phyloP scores from a whole-genome alignment of 2,888 invertebrate genomes.

The Papilio protenor region DNA sequence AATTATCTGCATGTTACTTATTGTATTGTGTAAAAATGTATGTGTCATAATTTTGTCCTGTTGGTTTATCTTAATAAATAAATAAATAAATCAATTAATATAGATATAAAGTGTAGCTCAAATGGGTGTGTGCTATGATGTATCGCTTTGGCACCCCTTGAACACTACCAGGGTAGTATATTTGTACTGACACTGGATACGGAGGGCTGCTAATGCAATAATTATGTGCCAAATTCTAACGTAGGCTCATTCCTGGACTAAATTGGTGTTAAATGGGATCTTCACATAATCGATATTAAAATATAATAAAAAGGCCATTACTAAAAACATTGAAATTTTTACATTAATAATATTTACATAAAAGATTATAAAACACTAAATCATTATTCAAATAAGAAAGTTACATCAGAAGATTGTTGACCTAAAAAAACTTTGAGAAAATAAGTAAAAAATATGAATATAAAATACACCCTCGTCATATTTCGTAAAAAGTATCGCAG shows the following conservation, averaged over 20 bases:
- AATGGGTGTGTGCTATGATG: conserved; percentile 50
- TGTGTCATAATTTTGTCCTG: no score
- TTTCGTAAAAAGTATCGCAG: conserved; percentile 41
- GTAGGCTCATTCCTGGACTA: neutral
- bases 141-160: conserved; percentile 51
- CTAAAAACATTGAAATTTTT: neutral
- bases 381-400: conserved; percentile 3
- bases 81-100: neutral
- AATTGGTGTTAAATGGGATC: neutral
- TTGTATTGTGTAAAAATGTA: no score
- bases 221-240: conserved; percentile 47
- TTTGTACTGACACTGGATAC: conserved; percentile 53
- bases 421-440: conserved; percentile 11
- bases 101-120: neutral
- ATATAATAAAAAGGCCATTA: neutral
- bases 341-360: neutral
- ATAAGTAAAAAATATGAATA: conserved; percentile 33
- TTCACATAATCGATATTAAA: neutral
- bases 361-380: conserved; percentile 8
- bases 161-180: conserved; percentile 39
- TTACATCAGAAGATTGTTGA: conserved; percentile 20
- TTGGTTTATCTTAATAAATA: no score
- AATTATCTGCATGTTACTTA: no score
- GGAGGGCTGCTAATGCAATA: conserved; percentile 52
- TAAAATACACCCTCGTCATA: conserved; percentile 34